These are phyloP conservation scores for Coenonympha arcania DNA, from an alignment of 2,888 invertebrate genomes.

Conservation along the genomic window DNA sequence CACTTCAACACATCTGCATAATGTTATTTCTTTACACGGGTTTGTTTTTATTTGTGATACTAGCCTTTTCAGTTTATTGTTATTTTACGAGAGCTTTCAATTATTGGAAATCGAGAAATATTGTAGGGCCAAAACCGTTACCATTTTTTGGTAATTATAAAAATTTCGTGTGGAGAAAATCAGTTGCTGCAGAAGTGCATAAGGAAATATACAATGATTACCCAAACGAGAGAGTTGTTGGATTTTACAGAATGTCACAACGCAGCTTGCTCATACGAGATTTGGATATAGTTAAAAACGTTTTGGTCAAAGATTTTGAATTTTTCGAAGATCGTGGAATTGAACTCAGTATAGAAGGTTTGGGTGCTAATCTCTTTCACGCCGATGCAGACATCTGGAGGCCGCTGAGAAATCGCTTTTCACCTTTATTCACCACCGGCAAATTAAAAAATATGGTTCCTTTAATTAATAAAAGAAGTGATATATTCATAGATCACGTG, in stretches of 20 bases:
- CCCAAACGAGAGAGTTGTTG: slow-evolving; percentile 46
- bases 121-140: not conserved
- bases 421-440: not conserved
- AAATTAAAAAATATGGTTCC: not conserved
- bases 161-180: not conserved
- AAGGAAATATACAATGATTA: slow-evolving; percentile 39
- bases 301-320: slow-evolving; percentile 17
- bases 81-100: not conserved
- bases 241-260: slow-evolving; percentile 43
- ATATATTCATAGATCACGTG: not conserved
- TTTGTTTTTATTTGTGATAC: not conserved
- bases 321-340: slow-evolving; percentile 43
- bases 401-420: slow-evolving; percentile 25
- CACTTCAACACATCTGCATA: not conserved
- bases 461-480: not conserved
- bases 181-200: slow-evolving; percentile 9
- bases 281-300: slow-evolving; percentile 30
- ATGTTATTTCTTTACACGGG: not conserved
- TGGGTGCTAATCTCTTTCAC: slow-evolving; percentile 46
- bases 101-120: not conserved
- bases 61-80: not conserved
- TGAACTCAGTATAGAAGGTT: slow-evolving; percentile 39
- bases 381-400: slow-evolving; percentile 46
- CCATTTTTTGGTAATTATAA: not conserved
- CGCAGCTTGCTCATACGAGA: slow-evolving; percentile 44